Base-by-base conservation (phyloP, 64 coral and sea anemone genomes). In the Cladopsammia gracilis region DNA sequence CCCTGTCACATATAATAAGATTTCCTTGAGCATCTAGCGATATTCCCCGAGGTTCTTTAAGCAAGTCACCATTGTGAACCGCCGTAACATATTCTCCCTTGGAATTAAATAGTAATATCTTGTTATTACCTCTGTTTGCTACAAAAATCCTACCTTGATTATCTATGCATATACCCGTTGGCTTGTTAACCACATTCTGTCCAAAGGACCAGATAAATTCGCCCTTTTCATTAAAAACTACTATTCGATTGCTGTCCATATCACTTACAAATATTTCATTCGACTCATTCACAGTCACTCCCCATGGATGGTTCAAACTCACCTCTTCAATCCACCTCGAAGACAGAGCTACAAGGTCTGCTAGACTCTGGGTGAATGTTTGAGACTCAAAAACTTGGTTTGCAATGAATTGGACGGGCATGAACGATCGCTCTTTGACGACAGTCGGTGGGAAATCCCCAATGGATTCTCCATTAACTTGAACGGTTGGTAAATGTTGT, bases 31-130 rank as follows among this genome's bases (percentile, higher is more conserved):
- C 49, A 77, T 77, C 75, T 54, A 77, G 48, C 8, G 48, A 77
- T 77, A 77, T 77, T 12, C 75, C 75, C n/a, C 75, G 75, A 48
- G 50, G 75, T 54, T 77, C 48, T 54, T 25, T 77, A 52, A 77
- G 75, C 23, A 16, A 56, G 9, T 14, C 75, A 1, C 12, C 19
- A n/a, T 25, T 54, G 75, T 54, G 49, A 11, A 77, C 49, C 2
- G 23, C 50, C 23, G 75, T 24, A 24, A 77, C 20, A 77, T 56
- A 56, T 25, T 77, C 50, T 24, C 75, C 75, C 20, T 25, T 54
- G 49, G 49, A 24, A 54, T 77, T 52, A 56, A 77, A 77, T 12
- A 53, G 19, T 54, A 24, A 25, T 77, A 77, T 77, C 48, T 53
- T 77, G 50, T 77, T 53, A 77, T 25, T 24, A 54, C 49, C 75